Evolutionary conservation across 2,888 invertebrate genomes (phyloP).

Genomic region (Scaptodrosophila latifasciaeformis): DNA sequence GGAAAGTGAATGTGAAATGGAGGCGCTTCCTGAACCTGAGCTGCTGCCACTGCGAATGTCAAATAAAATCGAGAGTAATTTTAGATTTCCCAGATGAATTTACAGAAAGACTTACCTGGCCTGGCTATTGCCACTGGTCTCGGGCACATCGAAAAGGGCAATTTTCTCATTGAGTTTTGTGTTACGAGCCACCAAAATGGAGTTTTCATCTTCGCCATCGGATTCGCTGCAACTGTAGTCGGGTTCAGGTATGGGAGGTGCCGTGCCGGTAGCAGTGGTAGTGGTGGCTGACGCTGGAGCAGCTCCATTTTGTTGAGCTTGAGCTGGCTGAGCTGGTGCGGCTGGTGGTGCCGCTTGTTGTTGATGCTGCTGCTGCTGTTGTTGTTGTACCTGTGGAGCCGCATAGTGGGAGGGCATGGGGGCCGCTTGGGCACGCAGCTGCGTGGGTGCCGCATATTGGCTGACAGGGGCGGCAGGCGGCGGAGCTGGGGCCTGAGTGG

Average conservation of each 20-base stretch:
- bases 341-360: slow-evolving; percentile 38
- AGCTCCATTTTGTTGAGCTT: slow-evolving; percentile 54
- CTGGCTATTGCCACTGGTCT: slow-evolving; percentile 86
- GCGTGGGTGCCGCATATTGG: slow-evolving; percentile 76
- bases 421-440: slow-evolving; percentile 48
- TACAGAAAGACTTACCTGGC: slow-evolving; percentile 77
- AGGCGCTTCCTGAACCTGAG: slow-evolving; percentile 79
- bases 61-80: too few species aligned
- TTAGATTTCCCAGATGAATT: too few species aligned
- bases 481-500: slow-evolving; percentile 32
- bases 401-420: slow-evolving; percentile 47
- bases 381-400: slow-evolving; percentile 70
- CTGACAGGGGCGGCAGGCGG: slow-evolving; percentile 60
- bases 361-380: slow-evolving; percentile 69
- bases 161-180: slow-evolving; percentile 78
- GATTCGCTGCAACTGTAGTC: slow-evolving; percentile 93
- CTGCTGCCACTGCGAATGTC: slow-evolving; percentile 78
- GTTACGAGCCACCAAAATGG: slow-evolving; percentile 74
- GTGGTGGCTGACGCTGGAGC: too few species aligned
- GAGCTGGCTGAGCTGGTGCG: slow-evolving; percentile 68
- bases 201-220: slow-evolving; percentile 81
- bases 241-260: slow-evolving; percentile 92
- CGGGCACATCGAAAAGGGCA: slow-evolving; percentile 75
- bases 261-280: slow-evolving; percentile 63
- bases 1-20: slow-evolving; percentile 89